Percentiles rank a stretch among this genome's conserved stretches.
Conservation (phyloP, 1,140 invertebrate genomes). For the Antheraea mylitta region DNA sequence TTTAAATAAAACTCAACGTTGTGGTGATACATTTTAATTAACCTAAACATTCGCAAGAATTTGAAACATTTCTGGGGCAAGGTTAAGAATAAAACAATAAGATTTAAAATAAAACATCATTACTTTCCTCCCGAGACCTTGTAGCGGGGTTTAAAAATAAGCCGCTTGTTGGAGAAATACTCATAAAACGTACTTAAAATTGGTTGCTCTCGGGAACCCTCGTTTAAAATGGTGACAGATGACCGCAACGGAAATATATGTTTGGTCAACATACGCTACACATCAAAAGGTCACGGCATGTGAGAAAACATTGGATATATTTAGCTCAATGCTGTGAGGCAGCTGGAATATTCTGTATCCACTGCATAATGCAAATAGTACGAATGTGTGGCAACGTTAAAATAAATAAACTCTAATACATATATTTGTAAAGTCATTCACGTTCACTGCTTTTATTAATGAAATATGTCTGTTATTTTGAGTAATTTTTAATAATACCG, state of each 20-base stretch:
- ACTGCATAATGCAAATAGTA: conserved; percentile 23
- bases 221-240: conserved; percentile 37
- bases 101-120: conserved; percentile 19
- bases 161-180: conserved; percentile 14
- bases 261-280: conserved; percentile 31
- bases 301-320: conserved; percentile 30
- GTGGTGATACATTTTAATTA: neutral
- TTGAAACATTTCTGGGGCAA: conserved; percentile 8
- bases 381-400: neutral
- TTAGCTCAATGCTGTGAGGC: conserved; percentile 20
- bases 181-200: conserved; percentile 17
- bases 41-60: conserved; percentile 1
- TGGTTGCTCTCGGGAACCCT: conserved; percentile 25
- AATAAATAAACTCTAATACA: conserved; percentile 2
- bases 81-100: conserved; percentile 8
- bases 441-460: neutral
- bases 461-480: too few species aligned
- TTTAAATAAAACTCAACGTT: too few species aligned
- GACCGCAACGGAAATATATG: conserved; percentile 38
- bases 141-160: conserved; percentile 21
- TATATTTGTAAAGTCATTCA: neutral
- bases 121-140: conserved; percentile 19
- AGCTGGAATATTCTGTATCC: conserved; percentile 14
- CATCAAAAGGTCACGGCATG: conserved; percentile 35
- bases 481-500: too few species aligned